Evolutionary conservation across 2,797 vertebrate species (phyloP).

Genomic region (Cheirogaleus major): DNA sequence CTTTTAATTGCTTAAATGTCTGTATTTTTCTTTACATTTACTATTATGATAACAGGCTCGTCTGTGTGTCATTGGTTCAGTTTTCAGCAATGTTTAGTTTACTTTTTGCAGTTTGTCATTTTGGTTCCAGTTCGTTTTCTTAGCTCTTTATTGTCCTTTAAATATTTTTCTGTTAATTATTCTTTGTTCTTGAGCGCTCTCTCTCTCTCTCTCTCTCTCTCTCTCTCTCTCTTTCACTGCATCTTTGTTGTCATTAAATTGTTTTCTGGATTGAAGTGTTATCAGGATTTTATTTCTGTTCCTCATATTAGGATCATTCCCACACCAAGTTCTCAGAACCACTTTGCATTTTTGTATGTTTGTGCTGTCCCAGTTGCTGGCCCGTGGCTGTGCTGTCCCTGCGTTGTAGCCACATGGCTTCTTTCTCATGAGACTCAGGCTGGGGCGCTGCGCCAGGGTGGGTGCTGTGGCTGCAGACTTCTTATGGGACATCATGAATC

Average conservation of each 20-base stretch:
- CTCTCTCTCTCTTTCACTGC: too few species aligned
- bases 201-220: too few species aligned
- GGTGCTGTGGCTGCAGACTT: rapidly evolving
- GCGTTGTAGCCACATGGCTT: rapidly evolving
- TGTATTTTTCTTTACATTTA: neutral
- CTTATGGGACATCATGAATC: neutral
- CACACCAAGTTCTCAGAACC: rapidly evolving
- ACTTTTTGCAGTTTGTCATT: neutral
- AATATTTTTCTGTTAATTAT: neutral
- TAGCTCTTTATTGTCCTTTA: neutral
- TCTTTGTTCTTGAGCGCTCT: neutral
- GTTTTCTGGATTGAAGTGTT: neutral
- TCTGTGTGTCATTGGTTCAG: too few species aligned
- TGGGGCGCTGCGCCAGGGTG: too few species aligned
- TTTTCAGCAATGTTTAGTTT: neutral
- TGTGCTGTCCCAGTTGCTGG: too few species aligned
- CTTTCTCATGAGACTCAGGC: rapidly evolving
- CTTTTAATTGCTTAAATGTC: neutral
- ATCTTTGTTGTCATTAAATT: neutral
- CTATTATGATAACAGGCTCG: neutral
- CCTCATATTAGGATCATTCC: neutral
- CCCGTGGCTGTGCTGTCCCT: rapidly evolving
- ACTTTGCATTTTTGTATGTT: too few species aligned
- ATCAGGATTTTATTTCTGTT: neutral
- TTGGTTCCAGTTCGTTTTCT: neutral